Conservation (phyloP, 2,888 invertebrate species). For the Oxycera nigricornis region DNA sequence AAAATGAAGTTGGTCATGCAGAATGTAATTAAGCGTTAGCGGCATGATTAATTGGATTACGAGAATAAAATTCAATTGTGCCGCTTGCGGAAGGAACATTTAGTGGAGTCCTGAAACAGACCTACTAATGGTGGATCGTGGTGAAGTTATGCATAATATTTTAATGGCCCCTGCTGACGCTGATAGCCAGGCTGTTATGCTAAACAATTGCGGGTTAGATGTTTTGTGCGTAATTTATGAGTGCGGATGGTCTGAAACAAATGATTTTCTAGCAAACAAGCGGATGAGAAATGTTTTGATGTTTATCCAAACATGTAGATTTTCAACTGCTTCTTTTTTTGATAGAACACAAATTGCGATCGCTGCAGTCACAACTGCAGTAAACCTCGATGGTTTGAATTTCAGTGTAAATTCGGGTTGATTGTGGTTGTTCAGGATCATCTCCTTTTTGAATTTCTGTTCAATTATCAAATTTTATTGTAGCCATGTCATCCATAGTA, state of each 20-base stretch:
- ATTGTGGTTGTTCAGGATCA: no score
- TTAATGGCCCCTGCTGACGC: background rate
- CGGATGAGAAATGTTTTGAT: background rate
- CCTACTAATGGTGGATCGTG: background rate
- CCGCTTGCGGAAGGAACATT: slow-evolving; percentile 15
- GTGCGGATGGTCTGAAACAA: background rate
- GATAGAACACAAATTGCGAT: no score
- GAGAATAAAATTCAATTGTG: slow-evolving; percentile 18
- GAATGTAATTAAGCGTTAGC: slow-evolving; percentile 32
- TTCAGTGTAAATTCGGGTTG: no score
- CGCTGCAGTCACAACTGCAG: no score
- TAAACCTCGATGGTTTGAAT: no score
- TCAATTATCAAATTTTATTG: no score
- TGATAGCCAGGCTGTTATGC: background rate
- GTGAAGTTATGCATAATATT: background rate
- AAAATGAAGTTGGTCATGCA: slow-evolving; percentile 16
- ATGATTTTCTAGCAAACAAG: background rate
- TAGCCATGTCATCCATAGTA: no score
- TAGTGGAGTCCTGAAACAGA: background rate
- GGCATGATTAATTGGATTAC: slow-evolving; percentile 16
- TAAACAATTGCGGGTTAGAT: background rate
- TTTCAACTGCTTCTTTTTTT: no score
- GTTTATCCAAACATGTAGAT: background rate
- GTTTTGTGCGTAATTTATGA: background rate
- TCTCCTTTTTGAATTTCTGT: no score